Conservation (phyloP, 2,888 invertebrate species). For the Polietes domitor region DNA sequence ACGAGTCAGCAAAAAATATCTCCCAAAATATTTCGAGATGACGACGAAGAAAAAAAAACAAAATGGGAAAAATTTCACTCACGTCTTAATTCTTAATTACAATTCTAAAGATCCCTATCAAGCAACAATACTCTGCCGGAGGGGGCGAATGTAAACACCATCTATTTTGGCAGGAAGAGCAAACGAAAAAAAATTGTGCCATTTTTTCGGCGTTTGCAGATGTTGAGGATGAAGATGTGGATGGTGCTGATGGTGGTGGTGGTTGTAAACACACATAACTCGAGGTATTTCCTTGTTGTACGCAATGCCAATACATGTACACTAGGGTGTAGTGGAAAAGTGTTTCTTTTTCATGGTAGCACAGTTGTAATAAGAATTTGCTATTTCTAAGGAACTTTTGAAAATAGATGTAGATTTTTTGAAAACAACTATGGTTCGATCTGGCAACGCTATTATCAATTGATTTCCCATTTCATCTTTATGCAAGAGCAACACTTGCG, state of each 20-base stretch:
- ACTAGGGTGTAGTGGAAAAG: too few relatives aligned
- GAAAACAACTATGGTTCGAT: too few relatives aligned
- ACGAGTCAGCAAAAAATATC: not conserved
- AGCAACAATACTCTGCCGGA: not conserved
- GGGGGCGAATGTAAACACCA: not conserved
- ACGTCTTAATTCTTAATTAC: slow-evolving; percentile 54
- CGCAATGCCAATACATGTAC: not conserved
- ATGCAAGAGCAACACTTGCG: too few relatives aligned
- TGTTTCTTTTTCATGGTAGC: too few relatives aligned
- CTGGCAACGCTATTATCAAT: too few relatives aligned
- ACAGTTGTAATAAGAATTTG: too few relatives aligned
- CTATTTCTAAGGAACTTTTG: too few relatives aligned
- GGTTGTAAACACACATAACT: not conserved
- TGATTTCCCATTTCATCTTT: too few relatives aligned
- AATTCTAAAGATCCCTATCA: slow-evolving; percentile 48
- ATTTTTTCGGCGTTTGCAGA: not conserved
- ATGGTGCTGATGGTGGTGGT: not conserved
- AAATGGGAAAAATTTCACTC: slow-evolving; percentile 30
- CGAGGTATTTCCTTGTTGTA: not conserved
- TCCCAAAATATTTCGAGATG: not conserved
- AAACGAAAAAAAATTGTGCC: not conserved
- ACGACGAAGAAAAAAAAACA: not conserved
- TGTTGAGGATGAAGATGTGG: not conserved
- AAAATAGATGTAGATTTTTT: too few relatives aligned
- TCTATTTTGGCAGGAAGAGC: not conserved